Evolutionary conservation across 2,113 vertebrate species (phyloP).

Genomic region (Pteronura brasiliensis): DNA sequence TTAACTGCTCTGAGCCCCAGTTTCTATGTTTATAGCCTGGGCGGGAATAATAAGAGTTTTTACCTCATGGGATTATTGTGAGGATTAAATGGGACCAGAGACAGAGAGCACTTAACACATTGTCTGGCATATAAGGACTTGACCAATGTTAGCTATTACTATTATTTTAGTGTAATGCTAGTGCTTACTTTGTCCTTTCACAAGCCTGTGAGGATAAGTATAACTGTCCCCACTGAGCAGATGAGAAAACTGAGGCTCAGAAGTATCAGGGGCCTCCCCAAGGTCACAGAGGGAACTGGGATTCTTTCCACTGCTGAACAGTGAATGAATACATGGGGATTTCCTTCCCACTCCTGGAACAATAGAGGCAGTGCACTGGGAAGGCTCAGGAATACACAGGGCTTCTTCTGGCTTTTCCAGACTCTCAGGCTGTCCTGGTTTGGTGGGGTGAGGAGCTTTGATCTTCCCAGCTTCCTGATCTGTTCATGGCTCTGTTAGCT

Average conservation of each 20-base stretch:
- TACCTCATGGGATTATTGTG: not conserved
- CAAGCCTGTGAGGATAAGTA: not conserved
- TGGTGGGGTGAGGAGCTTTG: not conserved
- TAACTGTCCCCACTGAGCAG: not conserved
- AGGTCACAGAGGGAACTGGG: not conserved
- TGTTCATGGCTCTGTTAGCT: not conserved
- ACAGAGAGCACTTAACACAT: not conserved
- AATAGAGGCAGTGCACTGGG: not conserved
- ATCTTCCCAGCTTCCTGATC: no score
- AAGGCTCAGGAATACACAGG: not conserved
- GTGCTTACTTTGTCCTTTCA: not conserved
- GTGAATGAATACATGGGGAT: not conserved
- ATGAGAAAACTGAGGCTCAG: not conserved
- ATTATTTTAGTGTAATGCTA: not conserved
- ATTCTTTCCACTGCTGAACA: not conserved
- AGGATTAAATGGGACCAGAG: not conserved
- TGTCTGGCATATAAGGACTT: not conserved
- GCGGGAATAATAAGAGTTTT: not conserved
- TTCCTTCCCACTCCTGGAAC: not conserved
- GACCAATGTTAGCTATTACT: not conserved
- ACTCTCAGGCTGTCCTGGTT: not conserved
- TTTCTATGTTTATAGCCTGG: not conserved
- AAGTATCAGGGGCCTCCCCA: not conserved
- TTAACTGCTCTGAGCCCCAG: not conserved
- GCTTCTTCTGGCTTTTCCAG: no score